phyloP scores from a whole-genome alignment of 2,113 vertebrate species.

The Otus sunia region DNA sequence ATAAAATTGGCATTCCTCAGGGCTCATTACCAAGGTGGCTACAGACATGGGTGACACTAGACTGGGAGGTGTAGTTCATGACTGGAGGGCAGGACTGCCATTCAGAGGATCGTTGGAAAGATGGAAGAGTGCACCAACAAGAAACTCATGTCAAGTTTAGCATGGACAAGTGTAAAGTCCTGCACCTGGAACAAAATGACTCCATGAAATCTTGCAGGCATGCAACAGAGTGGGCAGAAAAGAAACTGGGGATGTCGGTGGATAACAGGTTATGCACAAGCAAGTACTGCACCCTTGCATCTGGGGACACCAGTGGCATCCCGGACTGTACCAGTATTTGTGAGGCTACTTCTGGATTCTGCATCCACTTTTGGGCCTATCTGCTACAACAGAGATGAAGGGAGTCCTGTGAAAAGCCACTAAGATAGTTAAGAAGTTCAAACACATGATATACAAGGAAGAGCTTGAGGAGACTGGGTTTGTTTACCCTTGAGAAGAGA shows the following conservation, averaged over 20 bases:
- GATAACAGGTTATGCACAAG: rapidly evolving
- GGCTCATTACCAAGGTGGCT: background rate
- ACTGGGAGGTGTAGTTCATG: background rate
- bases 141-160: background rate
- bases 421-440: background rate
- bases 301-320: background rate
- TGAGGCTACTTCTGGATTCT: background rate
- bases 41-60: background rate
- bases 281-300: background rate
- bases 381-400: background rate
- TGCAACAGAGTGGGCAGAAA: background rate
- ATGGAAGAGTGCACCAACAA: background rate
- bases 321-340: background rate
- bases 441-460: background rate
- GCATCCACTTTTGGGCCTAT: background rate
- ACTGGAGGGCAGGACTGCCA: background rate
- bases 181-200: background rate
- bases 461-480: background rate
- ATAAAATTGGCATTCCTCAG: background rate
- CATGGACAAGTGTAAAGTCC: background rate
- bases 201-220: background rate
- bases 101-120: background rate
- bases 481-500: background rate
- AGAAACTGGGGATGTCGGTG: background rate
- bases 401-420: background rate